Base-by-base conservation (phyloP, 1,140 invertebrate genomes). In the Drosophila eugracilis region DNA sequence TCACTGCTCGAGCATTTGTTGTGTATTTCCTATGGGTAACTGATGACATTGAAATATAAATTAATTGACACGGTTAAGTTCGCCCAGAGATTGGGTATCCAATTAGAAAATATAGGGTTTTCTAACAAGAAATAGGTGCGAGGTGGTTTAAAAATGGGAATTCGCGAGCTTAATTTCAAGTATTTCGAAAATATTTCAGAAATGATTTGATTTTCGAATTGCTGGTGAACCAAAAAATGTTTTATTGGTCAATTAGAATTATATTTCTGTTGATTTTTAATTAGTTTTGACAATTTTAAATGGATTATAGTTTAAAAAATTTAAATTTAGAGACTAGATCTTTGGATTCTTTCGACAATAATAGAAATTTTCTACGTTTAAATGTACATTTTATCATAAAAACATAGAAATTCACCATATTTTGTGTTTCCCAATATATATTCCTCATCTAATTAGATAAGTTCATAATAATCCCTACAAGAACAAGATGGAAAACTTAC, bases 401-500 rank as follows among this genome's bases (percentile, higher is more conserved):
- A n/a, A n/a, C n/a, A n/a, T n/a, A n/a, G n/a, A n/a, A n/a, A n/a
- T n/a, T n/a, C n/a, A n/a, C n/a, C n/a, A n/a, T n/a, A n/a, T n/a
- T 42, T 42, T 2, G 4, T 21, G n/a, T 2, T 12, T 12, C 10
- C 4, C 4, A 21, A 21, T n/a, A 22, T 12, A 19, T 37, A n/a
- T 2, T 7, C 21, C 41, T 2, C n/a, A 17, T 28, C 14, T 17
- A 9, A 28, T 57, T 39, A 53, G 22, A 34, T 36, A 41, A 41
- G n/a, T 4, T 5, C 9, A 10, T 9, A 5, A 12, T 36, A 49
- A 42, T 36, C 6, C 53, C 34, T 5, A 15, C 2, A 4, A 34
- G n/a, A 19, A n/a, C 28, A 10, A 69, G 0, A 15, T 14, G n/a
- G 21, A 36, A 12, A 30, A 93, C 93, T 93, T 89, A 94, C 93